Evolutionary conservation across 2,113 vertebrate genomes (phyloP).

Genomic region (Serilophus lunatus): DNA sequence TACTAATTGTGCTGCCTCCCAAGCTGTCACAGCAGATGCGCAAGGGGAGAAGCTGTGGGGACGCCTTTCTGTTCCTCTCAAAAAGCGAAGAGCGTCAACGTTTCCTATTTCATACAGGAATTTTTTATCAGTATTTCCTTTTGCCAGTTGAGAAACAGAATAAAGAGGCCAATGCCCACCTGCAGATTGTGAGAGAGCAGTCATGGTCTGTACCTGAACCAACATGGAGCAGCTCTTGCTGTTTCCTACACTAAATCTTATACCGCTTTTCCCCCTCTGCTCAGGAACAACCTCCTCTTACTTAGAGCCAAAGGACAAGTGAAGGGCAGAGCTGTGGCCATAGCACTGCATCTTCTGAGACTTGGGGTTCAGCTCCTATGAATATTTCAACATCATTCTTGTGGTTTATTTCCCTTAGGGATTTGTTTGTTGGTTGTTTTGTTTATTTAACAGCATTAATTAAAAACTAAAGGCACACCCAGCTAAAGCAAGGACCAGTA

Average conservation of each 20-base stretch:
- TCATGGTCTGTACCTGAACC: background rate
- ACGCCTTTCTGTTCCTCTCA: background rate
- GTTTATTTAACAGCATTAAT: conserved; percentile 57
- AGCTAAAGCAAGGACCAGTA: background rate
- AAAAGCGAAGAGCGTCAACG: background rate
- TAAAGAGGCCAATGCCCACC: background rate
- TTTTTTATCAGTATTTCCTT: background rate
- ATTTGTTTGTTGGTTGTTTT: conserved; percentile 61
- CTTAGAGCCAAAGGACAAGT: conserved; percentile 21
- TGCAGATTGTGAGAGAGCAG: background rate
- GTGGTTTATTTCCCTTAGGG: conserved; percentile 12
- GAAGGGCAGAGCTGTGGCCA: background rate
- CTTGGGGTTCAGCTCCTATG: background rate
- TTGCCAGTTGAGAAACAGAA: background rate
- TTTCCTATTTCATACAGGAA: background rate
- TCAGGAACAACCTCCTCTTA: background rate
- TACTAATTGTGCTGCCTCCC: background rate
- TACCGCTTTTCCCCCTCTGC: background rate
- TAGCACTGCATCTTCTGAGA: background rate
- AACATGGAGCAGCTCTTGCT: accelerated
- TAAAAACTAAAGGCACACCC: conserved; percentile 59
- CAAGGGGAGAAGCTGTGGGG: accelerated
- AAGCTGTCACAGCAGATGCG: background rate
- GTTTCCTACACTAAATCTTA: background rate
- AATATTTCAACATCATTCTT: conserved; percentile 32